Evolutionary conservation across 2,888 invertebrate genomes (phyloP).

Genomic region (Acleris sparsana): DNA sequence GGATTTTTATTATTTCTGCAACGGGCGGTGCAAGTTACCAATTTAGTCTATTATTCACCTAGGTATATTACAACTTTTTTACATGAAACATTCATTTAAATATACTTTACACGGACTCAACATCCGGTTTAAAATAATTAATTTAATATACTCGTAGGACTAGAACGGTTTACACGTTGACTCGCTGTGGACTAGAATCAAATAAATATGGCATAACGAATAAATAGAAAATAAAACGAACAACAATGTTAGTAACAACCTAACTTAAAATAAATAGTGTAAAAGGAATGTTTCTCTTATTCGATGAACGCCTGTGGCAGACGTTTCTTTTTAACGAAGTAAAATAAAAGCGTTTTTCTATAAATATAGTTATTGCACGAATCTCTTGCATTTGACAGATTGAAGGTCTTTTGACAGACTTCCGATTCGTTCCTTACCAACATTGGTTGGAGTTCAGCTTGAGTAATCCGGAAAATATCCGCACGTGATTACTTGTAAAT

Average conservation of each 20-base stretch:
- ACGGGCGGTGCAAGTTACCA: constrained; percentile 24
- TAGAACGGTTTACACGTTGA: constrained; percentile 26
- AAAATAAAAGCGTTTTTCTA: constrained; percentile 45
- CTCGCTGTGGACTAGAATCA: constrained; percentile 37
- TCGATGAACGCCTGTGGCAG: constrained; percentile 2
- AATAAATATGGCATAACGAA: constrained; percentile 35
- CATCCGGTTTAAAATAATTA: constrained; percentile 38
- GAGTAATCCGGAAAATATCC: background rate
- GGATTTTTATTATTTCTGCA: background rate
- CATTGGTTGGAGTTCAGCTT: too few relatives aligned
- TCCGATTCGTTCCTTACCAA: too few relatives aligned
- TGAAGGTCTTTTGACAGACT: too few relatives aligned
- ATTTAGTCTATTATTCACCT: constrained; percentile 24
- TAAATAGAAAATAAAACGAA: constrained; percentile 34
- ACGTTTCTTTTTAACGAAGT: constrained; percentile 32
- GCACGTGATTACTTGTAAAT: constrained; percentile 21
- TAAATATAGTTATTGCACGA: constrained; percentile 53
- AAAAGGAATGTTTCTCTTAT: constrained; percentile 60
- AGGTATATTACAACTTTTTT: constrained; percentile 35
- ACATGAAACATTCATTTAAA: constrained; percentile 27
- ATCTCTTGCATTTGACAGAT: constrained; percentile 41
- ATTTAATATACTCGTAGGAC: constrained; percentile 40
- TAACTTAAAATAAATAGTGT: constrained; percentile 32
- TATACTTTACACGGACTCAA: constrained; percentile 27
- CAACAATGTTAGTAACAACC: constrained; percentile 36